A percentile compares a stretch with the other conserved stretches of the same genome.
phyloP scores from a whole-genome alignment of 1,140 invertebrate genomes.

The Sitobion miscanthi region DNA sequence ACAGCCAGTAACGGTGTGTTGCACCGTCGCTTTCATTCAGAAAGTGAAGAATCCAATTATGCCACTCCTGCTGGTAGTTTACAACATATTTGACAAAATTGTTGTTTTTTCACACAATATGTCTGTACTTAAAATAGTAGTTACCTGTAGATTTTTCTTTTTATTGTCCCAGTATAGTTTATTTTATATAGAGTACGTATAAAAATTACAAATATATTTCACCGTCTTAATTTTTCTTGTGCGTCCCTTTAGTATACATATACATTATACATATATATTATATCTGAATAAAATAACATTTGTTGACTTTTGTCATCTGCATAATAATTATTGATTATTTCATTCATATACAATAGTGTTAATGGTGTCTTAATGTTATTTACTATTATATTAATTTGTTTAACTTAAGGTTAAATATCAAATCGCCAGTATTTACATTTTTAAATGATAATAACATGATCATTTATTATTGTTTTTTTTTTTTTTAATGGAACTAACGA shows the following conservation, averaged over 20 bases:
- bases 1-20: not conserved
- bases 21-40: slow-evolving; percentile 45
- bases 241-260: not conserved
- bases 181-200: slow-evolving; percentile 18
- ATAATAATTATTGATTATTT: not conserved
- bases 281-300: not conserved
- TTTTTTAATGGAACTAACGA: not conserved
- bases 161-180: slow-evolving; percentile 34
- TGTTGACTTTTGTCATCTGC: not conserved
- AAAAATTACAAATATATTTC: slow-evolving; percentile 2
- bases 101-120: slow-evolving; percentile 4
- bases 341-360: not conserved
- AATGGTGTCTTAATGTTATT: not conserved
- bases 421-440: not conserved
- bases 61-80: slow-evolving; percentile 52
- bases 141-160: slow-evolving; percentile 46
- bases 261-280: not conserved
- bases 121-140: slow-evolving; percentile 52
- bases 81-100: slow-evolving; percentile 38
- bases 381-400: not conserved
- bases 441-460: not conserved
- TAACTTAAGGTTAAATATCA: not conserved
- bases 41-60: slow-evolving; percentile 51
- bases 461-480: slow-evolving; percentile 28
- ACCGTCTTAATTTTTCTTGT: not conserved